Conservation (phyloP, 92 coral and sea anemone species). For the Desmophyllum pertusum region DNA sequence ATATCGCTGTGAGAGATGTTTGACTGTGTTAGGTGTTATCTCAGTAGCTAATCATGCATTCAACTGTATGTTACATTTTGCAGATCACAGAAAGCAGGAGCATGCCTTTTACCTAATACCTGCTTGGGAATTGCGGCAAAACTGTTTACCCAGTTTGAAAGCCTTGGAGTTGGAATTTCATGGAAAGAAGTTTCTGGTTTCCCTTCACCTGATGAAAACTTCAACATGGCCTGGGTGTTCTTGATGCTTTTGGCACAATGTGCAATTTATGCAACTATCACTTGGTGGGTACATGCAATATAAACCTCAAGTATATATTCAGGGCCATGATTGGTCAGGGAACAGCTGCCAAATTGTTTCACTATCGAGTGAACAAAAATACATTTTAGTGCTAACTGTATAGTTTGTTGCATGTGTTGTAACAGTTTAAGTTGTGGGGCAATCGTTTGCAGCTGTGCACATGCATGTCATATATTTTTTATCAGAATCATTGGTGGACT, state of each 20-base stretch:
- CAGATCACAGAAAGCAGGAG: conserved; percentile 76
- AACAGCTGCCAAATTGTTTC: too few relatives aligned
- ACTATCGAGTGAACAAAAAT: too few relatives aligned
- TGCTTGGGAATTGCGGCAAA: conserved; percentile 87
- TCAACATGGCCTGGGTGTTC: conserved; percentile 82
- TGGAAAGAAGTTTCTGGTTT: conserved; percentile 67
- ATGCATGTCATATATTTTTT: too few relatives aligned
- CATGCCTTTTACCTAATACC: conserved; percentile 85
- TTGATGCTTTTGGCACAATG: conserved; percentile 72
- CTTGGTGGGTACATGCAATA: conserved; percentile 68
- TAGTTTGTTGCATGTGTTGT: too few relatives aligned
- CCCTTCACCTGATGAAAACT: conserved; percentile 89
- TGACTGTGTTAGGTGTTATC: too few relatives aligned
- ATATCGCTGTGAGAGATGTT: too few relatives aligned
- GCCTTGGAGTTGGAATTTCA: conserved; percentile 72
- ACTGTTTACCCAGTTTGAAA: conserved; percentile 68
- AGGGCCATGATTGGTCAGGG: too few relatives aligned
- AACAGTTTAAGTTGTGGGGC: too few relatives aligned
- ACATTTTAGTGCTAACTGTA: too few relatives aligned
- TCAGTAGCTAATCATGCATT: too few relatives aligned
- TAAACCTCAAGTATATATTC: neutral
- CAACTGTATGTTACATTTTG: neutral
- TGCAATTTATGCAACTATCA: conserved; percentile 61
- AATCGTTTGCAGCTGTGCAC: too few relatives aligned
- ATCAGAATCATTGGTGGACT: too few relatives aligned